Base-by-base conservation (phyloP, 2,888 invertebrate species). In the Amphipyra berbera region DNA sequence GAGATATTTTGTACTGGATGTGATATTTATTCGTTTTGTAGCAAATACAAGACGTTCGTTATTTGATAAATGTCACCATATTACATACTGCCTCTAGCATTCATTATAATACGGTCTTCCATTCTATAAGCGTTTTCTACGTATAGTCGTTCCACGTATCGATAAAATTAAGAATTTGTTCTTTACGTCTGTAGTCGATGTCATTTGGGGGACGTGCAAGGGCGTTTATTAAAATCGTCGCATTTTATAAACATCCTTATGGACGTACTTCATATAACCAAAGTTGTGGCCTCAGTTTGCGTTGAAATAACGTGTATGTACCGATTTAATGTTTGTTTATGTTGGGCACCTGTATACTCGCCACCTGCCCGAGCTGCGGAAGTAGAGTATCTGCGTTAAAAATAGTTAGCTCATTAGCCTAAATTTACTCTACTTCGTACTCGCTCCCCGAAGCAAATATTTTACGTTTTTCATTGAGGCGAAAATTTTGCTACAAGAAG, bases 391-490 rank as follows among this genome's bases (percentile, higher is more conserved):
- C 67, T 54, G 50, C 63, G 79, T 78, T 85, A 85, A 85, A 89
- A 84, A 88, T 88, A 88, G 83, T 75, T 67, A 73, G 60, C 83
- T 83, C 84, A 83, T 87, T 87, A 87, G 74, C 82, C 83, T 83
- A 80, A 82, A 86, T 85, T 81, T 72, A 54, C 46, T 59, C 44
- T 37, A 59, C 56, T 55, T 52, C 15, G 64, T 68, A 67, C 61
- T 74, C 53, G 59, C 57, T 68, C 40, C 13, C 15, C 57, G 37
- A 52, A 55, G 53, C 45, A 55, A 60, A 63, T 61, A 54, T 41
- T 54, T 67, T 56, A 47, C 40, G 53, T 47, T 67, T 67, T 66
- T 62, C 55, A 70, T 53, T 62, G 38, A 66, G 13, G 45, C 61
- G 46, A 61, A 60, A 50, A 58, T 49, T 48, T 59, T 54, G 38